Base-by-base conservation (phyloP, 1,140 invertebrate species). In the Triops cancriformis region DNA sequence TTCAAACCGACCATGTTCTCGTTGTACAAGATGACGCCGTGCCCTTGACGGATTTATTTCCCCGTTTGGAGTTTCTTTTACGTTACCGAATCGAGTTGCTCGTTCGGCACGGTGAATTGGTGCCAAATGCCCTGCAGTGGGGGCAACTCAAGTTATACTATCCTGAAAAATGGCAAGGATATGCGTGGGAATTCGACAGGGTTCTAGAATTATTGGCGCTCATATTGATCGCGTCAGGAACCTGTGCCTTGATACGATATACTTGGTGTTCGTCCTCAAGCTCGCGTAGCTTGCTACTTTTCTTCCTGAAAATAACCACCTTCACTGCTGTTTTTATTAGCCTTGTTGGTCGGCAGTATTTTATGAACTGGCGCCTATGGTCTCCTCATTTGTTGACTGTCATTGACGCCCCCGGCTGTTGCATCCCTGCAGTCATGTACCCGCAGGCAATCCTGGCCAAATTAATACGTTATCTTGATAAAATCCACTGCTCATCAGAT, bases 101-200 rank as follows among this genome's bases (percentile, higher is more conserved):
- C n/a, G 18, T 37, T 23, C 7, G 31, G n/a, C 23, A 73, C 1
- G 31, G 43, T 18, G 64, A 41, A 72, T 23, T 77, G 28, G 18
- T 72, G 26, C 51, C 37, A 28, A 73, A 73, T 42, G 14, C 31
- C 14, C 28, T 37, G 37, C 14, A n/a, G 9, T 79, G 78, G 78
- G 51, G 73, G 11, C 42, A 51, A 27, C 0, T 76, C 3, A 78
- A 78, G 37, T 41, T 78, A 11, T 78, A 78, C 26, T 78, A 78
- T 51, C 77, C 77, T 23, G 77, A 78, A 72, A 51, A 41, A 28
- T 78, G 77, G 77, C 23, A 76, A 51, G 77, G 77, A 14, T 78
- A 14, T 64, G 73, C 73, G 0, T 27, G 27, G 37, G 77, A 78
- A 28, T 28, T 75, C 23, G 23, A 28, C 12, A 41, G 37, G 72